Base-by-base conservation (phyloP, 1,140 invertebrate species). In the Drosophila repletoides region DNA sequence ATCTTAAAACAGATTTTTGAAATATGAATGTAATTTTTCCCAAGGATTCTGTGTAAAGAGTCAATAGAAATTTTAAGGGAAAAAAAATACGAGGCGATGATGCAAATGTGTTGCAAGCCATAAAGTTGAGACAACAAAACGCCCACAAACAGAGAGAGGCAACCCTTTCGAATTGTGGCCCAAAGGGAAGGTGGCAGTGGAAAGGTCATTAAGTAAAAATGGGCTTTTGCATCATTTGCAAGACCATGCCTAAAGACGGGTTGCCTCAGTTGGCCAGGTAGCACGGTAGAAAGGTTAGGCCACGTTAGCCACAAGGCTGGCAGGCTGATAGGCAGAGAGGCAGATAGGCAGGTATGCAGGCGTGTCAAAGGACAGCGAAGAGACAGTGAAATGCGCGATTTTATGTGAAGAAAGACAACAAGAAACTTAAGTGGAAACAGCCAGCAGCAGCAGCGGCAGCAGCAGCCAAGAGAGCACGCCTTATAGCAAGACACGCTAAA, bases 361-460 rank as follows among this genome's bases (percentile, higher is more conserved):
- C 46, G 63, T 67, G 76, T 63, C 76, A 81, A 81, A 80, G 76
- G 76, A 80, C 76, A 63, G 76, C 29, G 45, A 80, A 71, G 65
- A 56, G 66, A 71, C 71, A 56, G 66, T 80, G 76, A 72, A 76
- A 80, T 81, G 63, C 69, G 53, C 66, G 69, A 76, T 80, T 80
- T 80, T 75, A 80, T 71, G 76, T 64, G 63, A 53, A 48, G 19
- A 10, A 66, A 10, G 28, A 19, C 19, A 33, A 29, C 31, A 28
- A 19, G 58, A 46, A 71, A 68, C 74, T 80, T 80, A 80, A 80
- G 76, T 75, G 76, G 76, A 80, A 80, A 80, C 66, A 64, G 66
- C 56, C 66, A 52, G 59, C 26, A n/a, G n/a, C n/a, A n/a, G n/a
- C n/a, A n/a, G n/a, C n/a, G n/a, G n/a, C n/a, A n/a, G n/a, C n/a